These are phyloP conservation scores for Oryzias sinensis DNA, from an alignment of 2,797 vertebrate genomes.

Conservation along the genomic window DNA sequence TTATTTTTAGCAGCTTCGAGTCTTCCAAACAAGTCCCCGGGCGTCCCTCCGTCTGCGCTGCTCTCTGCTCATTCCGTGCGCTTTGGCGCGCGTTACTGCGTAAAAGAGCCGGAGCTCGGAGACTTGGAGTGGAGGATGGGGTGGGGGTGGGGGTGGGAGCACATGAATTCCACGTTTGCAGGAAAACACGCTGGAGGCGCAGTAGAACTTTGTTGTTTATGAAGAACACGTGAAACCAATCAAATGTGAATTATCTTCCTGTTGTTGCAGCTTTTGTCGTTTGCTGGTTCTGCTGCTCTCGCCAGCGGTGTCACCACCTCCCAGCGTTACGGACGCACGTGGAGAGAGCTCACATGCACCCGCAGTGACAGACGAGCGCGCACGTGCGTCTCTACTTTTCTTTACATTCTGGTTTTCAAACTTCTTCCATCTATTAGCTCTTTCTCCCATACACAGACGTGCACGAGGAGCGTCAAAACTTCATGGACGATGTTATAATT, in stretches of 20 bases:
- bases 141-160: constrained; percentile 24
- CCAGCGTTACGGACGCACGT: constrained; percentile 57
- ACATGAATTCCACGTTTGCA: constrained; percentile 82
- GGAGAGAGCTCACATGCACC: constrained; percentile 35
- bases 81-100: constrained; percentile 22
- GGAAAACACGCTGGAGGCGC: constrained; percentile 75
- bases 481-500: too few relatives aligned
- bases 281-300: constrained; percentile 66
- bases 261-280: constrained; percentile 79
- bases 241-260: constrained; percentile 82
- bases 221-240: constrained; percentile 84
- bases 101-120: constrained; percentile 49
- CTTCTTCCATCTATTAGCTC: constrained; percentile 2
- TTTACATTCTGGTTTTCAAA: not conserved
- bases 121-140: constrained; percentile 10
- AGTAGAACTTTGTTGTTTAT: constrained; percentile 81
- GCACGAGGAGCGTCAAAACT: too few relatives aligned
- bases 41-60: constrained; percentile 38
- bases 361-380: constrained; percentile 8
- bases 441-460: too few relatives aligned
- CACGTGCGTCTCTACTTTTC: constrained; percentile 10
- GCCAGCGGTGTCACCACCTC: constrained; percentile 79
- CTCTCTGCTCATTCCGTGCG: constrained; percentile 34
- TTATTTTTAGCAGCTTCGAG: constrained; percentile 67
- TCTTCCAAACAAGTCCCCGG: constrained; percentile 66